Conservation (phyloP, 2,113 vertebrate species). For the Rhinichthys klamathensis region DNA sequence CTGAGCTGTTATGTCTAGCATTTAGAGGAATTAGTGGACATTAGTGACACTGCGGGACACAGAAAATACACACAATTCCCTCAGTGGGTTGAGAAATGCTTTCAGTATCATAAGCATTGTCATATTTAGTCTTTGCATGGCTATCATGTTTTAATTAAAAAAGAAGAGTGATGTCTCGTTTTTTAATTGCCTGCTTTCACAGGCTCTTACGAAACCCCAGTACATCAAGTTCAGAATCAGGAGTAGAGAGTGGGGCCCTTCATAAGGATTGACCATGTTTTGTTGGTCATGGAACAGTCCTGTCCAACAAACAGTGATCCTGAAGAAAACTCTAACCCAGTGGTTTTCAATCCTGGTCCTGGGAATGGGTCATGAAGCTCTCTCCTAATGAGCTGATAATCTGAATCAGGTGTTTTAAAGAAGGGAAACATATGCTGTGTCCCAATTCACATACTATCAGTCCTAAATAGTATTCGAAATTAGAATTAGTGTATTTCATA, state of each 20-base stretch:
- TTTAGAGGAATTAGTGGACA: conserved; percentile 38
- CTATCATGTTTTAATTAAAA: not conserved
- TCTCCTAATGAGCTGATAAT: too few relatives aligned
- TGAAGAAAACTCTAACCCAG: not conserved
- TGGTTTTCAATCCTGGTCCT: too few relatives aligned
- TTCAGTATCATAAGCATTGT: conserved; percentile 63
- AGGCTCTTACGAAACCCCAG: not conserved
- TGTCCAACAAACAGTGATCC: not conserved
- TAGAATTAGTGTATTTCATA: too few relatives aligned
- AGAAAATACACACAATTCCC: conserved; percentile 27
- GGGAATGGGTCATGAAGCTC: too few relatives aligned
- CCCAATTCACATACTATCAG: too few relatives aligned
- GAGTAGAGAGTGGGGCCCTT: not conserved
- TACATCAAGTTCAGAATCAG: not conserved
- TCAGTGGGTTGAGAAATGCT: conserved; percentile 53
- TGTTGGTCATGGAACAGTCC: not conserved
- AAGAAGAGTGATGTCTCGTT: too few relatives aligned
- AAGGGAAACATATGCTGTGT: too few relatives aligned
- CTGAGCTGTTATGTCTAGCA: conserved; percentile 56
- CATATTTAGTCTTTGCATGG: conserved; percentile 52
- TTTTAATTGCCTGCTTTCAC: conserved; percentile 5
- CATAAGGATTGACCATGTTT: not conserved
- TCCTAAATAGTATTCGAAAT: too few relatives aligned
- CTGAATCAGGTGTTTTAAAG: too few relatives aligned
- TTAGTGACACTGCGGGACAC: conserved; percentile 31